Conservation (phyloP, 2,888 invertebrate species). For the Minunthozetes semirufus region DNA sequence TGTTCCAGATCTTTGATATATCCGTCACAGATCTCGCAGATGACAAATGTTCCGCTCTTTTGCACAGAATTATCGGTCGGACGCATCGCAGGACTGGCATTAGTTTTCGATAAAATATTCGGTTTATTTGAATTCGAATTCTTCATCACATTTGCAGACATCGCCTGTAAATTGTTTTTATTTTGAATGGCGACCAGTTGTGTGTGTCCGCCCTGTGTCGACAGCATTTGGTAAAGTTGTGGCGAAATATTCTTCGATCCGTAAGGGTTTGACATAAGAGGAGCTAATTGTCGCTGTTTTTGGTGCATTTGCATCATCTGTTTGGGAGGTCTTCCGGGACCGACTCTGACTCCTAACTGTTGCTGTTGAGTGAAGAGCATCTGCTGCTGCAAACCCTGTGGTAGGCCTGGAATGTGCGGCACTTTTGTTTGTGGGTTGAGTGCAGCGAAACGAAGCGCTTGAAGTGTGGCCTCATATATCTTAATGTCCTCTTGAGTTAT, state of each 20-base stretch:
- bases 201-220: constrained; percentile 31
- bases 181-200: constrained; percentile 33
- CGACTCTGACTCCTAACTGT: constrained; percentile 30
- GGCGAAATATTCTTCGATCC: constrained; percentile 28
- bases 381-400: constrained; percentile 38
- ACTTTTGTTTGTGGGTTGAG: constrained; percentile 36
- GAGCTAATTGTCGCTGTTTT: neutral
- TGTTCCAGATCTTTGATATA: constrained; percentile 93
- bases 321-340: constrained; percentile 33
- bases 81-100: neutral
- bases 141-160: constrained; percentile 13
- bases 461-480: constrained; percentile 48
- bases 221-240: constrained; percentile 38
- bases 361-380: constrained; percentile 38
- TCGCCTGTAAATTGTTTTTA: constrained; percentile 28
- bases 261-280: neutral
- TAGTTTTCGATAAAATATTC: constrained; percentile 29
- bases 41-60: constrained; percentile 65
- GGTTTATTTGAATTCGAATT: constrained; percentile 31
- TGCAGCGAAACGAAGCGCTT: constrained; percentile 46
- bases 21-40: constrained; percentile 94
- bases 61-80: neutral
- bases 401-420: constrained; percentile 36
- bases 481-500: constrained; percentile 44
- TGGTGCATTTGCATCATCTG: neutral